A percentile compares a stretch with the other conserved stretches of the same genome.
These are phyloP conservation scores for Synanthedon myopaeformis DNA, from an alignment of 2,888 invertebrate species.

Conservation along the genomic window DNA sequence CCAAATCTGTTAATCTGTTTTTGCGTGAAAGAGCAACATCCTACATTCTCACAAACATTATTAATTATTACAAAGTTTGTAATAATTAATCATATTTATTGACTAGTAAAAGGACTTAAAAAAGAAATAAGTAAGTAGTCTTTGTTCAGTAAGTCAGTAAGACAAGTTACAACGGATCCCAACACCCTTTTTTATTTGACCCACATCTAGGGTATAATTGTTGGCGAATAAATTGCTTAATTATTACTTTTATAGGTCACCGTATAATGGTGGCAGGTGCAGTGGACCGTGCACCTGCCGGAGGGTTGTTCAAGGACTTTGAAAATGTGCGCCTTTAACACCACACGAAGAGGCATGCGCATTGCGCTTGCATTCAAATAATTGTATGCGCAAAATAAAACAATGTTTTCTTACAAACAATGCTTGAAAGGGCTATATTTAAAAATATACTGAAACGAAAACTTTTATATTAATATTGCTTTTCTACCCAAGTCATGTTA, in stretches of 20 bases:
- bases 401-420: neutral
- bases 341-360: neutral
- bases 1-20: too few relatives aligned
- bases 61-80: too few relatives aligned
- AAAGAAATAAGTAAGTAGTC: neutral
- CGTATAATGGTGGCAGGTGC: constrained; percentile 58
- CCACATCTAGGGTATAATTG: constrained; percentile 62
- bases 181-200: constrained; percentile 47
- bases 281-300: constrained; percentile 47
- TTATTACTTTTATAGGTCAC: constrained; percentile 68
- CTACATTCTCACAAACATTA: too few relatives aligned
- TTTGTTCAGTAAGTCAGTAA: neutral
- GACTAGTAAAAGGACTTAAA: neutral
- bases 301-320: constrained; percentile 52
- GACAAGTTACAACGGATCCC: neutral
- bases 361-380: neutral
- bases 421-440: too few relatives aligned
- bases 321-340: constrained; percentile 7
- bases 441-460: too few relatives aligned
- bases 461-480: too few relatives aligned
- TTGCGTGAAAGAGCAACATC: too few relatives aligned
- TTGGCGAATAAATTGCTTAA: constrained; percentile 55
- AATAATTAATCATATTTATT: too few relatives aligned
- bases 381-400: neutral
- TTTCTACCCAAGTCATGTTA: too few relatives aligned